These are phyloP conservation scores for Eidolon dupreanum DNA, from an alignment of 2,797 vertebrate species.

Conservation along the genomic window DNA sequence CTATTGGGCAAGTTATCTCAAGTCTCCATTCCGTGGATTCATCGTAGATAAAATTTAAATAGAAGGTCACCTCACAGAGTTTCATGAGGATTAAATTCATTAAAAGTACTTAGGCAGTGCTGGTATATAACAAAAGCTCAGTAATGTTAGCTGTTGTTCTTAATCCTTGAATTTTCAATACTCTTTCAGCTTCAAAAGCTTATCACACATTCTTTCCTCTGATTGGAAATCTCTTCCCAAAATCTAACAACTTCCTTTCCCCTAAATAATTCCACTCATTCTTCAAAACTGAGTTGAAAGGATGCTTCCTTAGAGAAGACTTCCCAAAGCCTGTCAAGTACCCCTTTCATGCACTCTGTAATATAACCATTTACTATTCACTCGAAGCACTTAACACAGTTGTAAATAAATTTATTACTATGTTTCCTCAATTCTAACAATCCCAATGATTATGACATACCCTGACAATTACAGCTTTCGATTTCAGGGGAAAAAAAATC, in stretches of 20 bases:
- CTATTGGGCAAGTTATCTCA: background rate
- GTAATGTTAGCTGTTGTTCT: background rate
- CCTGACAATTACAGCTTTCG: background rate
- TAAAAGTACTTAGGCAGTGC: background rate
- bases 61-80: background rate
- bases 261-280: background rate
- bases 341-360: background rate
- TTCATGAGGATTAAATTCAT: background rate
- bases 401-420: constrained; percentile 27
- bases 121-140: background rate
- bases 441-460: background rate
- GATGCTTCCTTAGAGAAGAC: background rate
- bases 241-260: background rate
- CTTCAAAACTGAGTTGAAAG: background rate
- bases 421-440: constrained; percentile 29
- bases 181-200: background rate
- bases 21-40: background rate
- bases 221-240: background rate
- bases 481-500: constrained; percentile 43
- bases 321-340: background rate
- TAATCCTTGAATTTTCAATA: background rate
- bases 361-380: constrained; percentile 11
- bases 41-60: background rate
- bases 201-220: background rate
- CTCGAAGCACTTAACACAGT: background rate